These are phyloP conservation scores for Bos javanicus DNA, from an alignment of 2,113 vertebrate species.

Conservation along the genomic window DNA sequence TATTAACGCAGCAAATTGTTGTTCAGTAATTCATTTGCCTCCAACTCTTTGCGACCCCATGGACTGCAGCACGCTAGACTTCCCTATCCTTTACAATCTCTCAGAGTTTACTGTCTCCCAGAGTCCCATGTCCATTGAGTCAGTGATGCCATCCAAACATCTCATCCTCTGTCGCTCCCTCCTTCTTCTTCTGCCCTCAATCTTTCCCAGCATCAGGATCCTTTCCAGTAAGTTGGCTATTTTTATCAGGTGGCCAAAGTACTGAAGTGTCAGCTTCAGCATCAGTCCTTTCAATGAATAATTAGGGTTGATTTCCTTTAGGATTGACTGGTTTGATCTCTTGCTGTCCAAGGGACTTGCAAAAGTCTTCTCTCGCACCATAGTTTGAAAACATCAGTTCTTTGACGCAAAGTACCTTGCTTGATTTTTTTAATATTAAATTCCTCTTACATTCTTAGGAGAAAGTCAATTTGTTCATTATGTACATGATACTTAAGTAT, in stretches of 20 bases:
- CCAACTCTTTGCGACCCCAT: neutral
- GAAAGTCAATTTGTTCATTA: neutral
- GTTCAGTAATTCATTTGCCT: neutral
- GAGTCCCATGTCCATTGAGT: neutral
- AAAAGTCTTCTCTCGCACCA: neutral
- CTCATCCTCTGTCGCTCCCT: neutral
- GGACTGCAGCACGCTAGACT: neutral
- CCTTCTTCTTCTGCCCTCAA: neutral
- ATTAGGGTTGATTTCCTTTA: neutral
- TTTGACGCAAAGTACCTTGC: neutral
- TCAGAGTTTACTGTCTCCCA: neutral
- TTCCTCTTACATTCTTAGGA: neutral
- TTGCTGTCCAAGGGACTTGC: neutral
- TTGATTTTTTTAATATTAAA: neutral
- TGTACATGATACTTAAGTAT: neutral
- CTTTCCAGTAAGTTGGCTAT: neutral
- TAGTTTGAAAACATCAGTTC: neutral
- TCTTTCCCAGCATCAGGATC: neutral
- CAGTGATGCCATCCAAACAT: neutral
- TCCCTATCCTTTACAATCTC: neutral
- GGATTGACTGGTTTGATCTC: neutral
- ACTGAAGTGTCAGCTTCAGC: neutral
- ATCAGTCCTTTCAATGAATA: neutral
- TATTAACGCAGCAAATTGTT: neutral
- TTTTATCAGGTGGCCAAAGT: neutral